Evolutionary conservation across 2,888 invertebrate genomes (phyloP).

Genomic region (Eurytoma adleriae): DNA sequence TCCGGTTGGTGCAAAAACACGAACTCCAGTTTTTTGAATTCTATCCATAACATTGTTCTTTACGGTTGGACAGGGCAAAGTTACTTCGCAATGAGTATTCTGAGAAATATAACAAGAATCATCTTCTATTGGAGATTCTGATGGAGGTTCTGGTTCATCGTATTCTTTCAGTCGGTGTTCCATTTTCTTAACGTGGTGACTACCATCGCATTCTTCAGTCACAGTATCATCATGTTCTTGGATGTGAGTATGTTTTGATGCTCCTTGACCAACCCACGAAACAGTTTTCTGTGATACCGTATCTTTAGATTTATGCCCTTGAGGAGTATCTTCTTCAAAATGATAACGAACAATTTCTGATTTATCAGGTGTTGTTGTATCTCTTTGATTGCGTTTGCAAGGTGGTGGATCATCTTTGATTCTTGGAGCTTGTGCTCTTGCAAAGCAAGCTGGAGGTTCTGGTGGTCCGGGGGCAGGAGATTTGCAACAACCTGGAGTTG

Average conservation of each 20-base stretch:
- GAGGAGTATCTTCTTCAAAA: slow-evolving; percentile 73
- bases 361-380: slow-evolving; percentile 63
- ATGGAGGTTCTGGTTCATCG: slow-evolving; percentile 59
- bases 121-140: slow-evolving; percentile 36
- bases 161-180: slow-evolving; percentile 65
- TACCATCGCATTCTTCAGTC: slow-evolving; percentile 61
- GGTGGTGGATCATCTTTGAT: slow-evolving; percentile 77
- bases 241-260: slow-evolving; percentile 58
- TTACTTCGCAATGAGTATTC: slow-evolving; percentile 60
- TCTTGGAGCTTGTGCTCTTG: slow-evolving; percentile 82
- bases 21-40: slow-evolving; percentile 67
- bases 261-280: slow-evolving; percentile 74
- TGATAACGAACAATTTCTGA: slow-evolving; percentile 71
- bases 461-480: slow-evolving; percentile 86
- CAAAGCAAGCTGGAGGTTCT: slow-evolving; percentile 67
- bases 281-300: slow-evolving; percentile 71
- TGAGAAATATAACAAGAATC: slow-evolving; percentile 66
- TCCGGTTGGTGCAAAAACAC: slow-evolving; percentile 65
- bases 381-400: slow-evolving; percentile 61
- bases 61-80: slow-evolving; percentile 66
- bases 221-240: slow-evolving; percentile 73
- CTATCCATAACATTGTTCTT: slow-evolving; percentile 63
- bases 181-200: slow-evolving; percentile 59
- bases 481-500: slow-evolving; percentile 77
- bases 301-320: slow-evolving; percentile 67